Evolutionary conservation across 2,113 vertebrate species (phyloP), one percentile per base, ranked within the genome.

Genomic region (Zingel zingel): DNA sequence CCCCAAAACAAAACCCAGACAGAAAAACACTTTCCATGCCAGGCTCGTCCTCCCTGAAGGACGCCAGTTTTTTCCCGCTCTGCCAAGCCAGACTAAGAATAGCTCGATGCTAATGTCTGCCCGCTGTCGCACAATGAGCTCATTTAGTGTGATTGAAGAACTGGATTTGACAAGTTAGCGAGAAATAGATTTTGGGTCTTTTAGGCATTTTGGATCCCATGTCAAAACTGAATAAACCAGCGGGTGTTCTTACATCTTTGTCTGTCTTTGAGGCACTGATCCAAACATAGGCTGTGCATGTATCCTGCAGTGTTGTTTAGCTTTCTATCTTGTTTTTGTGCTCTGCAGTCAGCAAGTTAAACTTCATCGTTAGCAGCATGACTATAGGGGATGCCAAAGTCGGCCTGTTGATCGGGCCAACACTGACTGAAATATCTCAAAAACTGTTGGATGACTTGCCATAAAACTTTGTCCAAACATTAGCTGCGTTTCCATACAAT

Each of bases 41-140:
- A 74, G 66, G 16, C 54, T 66, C 0, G 21, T 63, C 79, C 19
- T 87, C 73, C 75, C 47, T 48, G 64, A 74, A 81, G 62, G 70
- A 87, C 62, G 58, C 77, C 69, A 63, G 15, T 73, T 79, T 75
- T 53, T 54, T 57, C 58, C 73, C 16, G 27, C 67, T 79, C 77
- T 69, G 79, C 30, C 74, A 48, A 81, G 15, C 19, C 71, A 5
- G 16, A 27, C 85, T 75, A 69, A 85, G 79, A 88, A 92, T 91
- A 91, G 90, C 5, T 16, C n/a, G 61, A 88, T 84, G 79, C 75
- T 88, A 85, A 89, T 84, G 54, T 86, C 66, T 30, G 15, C 51
- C 78, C 19, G 7, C 77, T 78, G 43, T 74, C 43, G n/a, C 62
- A 93, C 91, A 92, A 91, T 81, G 87, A 86, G 65, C 83, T 87